Base-by-base conservation (phyloP, 1,140 invertebrate species). In the Heterodera carotae region DNA sequence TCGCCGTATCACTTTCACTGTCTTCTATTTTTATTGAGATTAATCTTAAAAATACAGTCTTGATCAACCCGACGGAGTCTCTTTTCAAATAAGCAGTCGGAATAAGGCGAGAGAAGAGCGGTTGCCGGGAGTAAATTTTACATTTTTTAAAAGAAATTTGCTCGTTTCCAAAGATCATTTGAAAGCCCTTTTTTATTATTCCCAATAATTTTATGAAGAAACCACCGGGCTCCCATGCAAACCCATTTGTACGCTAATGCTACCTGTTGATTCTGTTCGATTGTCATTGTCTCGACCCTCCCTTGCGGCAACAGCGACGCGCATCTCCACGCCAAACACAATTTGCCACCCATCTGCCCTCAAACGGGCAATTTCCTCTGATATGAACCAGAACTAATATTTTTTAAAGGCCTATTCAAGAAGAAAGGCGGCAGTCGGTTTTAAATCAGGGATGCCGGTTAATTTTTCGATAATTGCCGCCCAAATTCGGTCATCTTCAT, bases 321-420 rank as follows among this genome's bases (percentile, higher is more conserved):
- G 43, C 56, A 31, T 74, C n/a, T 74, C 72, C 22, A 74, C 72
- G 27, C 39, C 72, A 34, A 74, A 31, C 34, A 53, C 72, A 39
- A 74, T 34, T 18, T 25, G 71, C 71, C 71, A 62, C 6, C 53
- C 71, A 12, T 62, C 48, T 2, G 27, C 33, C 62, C 29, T 34
- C 62, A 10, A 66, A 12, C 62, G 27, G 1, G 62, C 62, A 4
- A 66, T 66, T 66, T 66, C 48, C 1, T 56, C 62, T 66, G 25
- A 66, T 5, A 0, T 8, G 62, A 43, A 43, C 12, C 12, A 43
- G 39, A 6, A 43, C 12, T 12, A 43, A 43, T 12, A 43, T 43
- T 12, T n/a, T n/a, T n/a, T n/a, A n/a, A n/a, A n/a, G n/a, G n/a
- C n/a, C n/a, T n/a, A n/a, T n/a, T n/a, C n/a, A n/a, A n/a, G n/a